These are phyloP conservation scores for Propithecus coquereli DNA, from an alignment of 2,113 vertebrate species.

Conservation along the genomic window DNA sequence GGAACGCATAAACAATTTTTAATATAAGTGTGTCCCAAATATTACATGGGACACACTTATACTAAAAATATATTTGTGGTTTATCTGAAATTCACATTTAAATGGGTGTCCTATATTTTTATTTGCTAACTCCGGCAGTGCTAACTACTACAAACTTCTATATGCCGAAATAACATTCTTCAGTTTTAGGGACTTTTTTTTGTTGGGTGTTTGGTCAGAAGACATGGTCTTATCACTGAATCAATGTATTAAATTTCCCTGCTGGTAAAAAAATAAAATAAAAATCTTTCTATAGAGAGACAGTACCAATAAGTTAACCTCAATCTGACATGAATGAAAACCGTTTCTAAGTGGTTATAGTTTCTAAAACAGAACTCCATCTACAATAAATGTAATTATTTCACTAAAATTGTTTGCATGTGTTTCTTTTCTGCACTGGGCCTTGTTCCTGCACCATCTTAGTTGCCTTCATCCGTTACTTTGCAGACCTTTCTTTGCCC, in stretches of 20 bases:
- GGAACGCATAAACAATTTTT: not conserved
- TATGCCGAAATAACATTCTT: constrained; percentile 28
- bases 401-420: constrained; percentile 86
- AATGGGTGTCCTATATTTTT: not conserved
- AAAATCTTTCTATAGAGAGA: constrained; percentile 78
- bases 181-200: constrained; percentile 54
- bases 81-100: constrained; percentile 46
- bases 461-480: constrained; percentile 79
- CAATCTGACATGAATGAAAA: constrained; percentile 86
- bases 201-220: constrained; percentile 65
- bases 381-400: constrained; percentile 87
- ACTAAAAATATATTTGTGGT: not conserved
- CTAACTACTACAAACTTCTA: not conserved
- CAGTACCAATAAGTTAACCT: constrained; percentile 86
- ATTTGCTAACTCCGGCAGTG: constrained; percentile 37
- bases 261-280: constrained; percentile 70
- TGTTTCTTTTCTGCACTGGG: constrained; percentile 79
- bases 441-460: constrained; percentile 78
- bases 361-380: constrained; percentile 84
- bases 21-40: not conserved
- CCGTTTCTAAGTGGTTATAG: constrained; percentile 84
- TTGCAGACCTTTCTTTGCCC: constrained; percentile 78
- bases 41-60: not conserved
- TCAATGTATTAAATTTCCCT: constrained; percentile 79
- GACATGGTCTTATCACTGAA: constrained; percentile 80